Evolutionary conservation across 1,140 invertebrate genomes (phyloP), one percentile per base, ranked within the genome.

Genomic region (Drosophila punjabiensis): DNA sequence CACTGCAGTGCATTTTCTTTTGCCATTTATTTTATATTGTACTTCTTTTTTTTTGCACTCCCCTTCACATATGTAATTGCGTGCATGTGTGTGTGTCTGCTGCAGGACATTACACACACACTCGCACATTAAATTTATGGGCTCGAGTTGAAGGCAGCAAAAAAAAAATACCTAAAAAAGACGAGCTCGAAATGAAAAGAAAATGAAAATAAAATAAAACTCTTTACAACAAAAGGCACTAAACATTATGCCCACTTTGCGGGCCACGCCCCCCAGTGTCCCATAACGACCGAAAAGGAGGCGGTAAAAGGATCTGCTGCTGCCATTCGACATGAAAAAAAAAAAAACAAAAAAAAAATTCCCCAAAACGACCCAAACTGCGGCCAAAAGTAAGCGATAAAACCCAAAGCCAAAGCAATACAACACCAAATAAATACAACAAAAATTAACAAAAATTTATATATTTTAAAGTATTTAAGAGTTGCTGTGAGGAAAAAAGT

Each of bases 141-240:
- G 66, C 74, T 81, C 52, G 50, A 84, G 48, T 66, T 64, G 35
- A 55, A 70, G 35, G 28, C 20, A 32, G 39, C 39, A 43, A 32
- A 55, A 37, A 56, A 53, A 47, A 59, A 73, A 20, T 32, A 5
- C 30, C n/a, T 6, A 7, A 55, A 75, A 28, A 48, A 33, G 35
- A 32, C 33, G 32, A 59, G 55, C 43, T 20, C n/a, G 33, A 71
- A 71, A 61, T 61, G 70, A 39, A 39, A 71, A 35, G 41, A 71
- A 73, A 73, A 71, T 60, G 45, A 60, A 73, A 74, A 61, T 60
- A 77, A 59, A 75, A 75, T 50, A 88, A 81, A 83, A 81, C 74
- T 88, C 78, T 88, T 88, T 81, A 88, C 85, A 88, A 81, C 81
- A 81, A 88, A 88, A 89, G 82, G 85, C 85, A 89, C 85, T 88